Base-by-base conservation (phyloP, 2,888 invertebrate species). In the Eugnorisma glareosa region DNA sequence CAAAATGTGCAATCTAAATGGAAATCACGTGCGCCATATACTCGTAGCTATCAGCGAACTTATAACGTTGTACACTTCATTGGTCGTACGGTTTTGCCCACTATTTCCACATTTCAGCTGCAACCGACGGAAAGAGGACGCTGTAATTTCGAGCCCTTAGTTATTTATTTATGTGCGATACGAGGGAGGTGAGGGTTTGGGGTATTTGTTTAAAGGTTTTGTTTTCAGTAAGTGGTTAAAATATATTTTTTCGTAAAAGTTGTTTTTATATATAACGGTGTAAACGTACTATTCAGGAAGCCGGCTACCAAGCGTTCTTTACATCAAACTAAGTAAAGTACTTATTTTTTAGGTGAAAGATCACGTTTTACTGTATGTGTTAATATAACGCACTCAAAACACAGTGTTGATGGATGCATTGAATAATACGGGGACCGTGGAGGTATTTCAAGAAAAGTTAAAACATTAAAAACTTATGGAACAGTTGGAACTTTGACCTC, bases 1-100 rank as follows among this genome's bases (percentile, higher is more conserved):
- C 77, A 54, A 84, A 81, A 77, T 57, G 66, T 71, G 61, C 63
- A 75, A 83, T 85, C 80, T 83, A 85, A 83, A 83, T 85, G 83
- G 61, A 85, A 86, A 83, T 84, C 57, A 73, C 35, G 67, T 51
- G 51, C 76, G 69, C 67, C 31, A 66, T 68, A 61, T 54, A 40
- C 64, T 8, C 15, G 64, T 28, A 71, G 61, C 80, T 75, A 73
- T 77, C 75, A 75, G 67, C 21, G 24, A 82, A 84, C 66, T 75
- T 73, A n/a, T n/a, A 63, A 76, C 67, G 72, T 71, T 43, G n/a
- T n/a, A 83, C 80, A 75, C 67, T 83, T 83, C 73, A 69, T 48
- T 24, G 72, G 67, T 66, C 72, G 69, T 72, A 51, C 37, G 75
- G 67, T 31, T 63, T 31, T 66, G 37, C 43, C 24, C 10, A 40